A percentile compares a stretch with the other conserved stretches of the same genome.
Evolutionary conservation across 2,797 vertebrate genomes (phyloP).

Genomic region (Petrocephalus schoutedeni): DNA sequence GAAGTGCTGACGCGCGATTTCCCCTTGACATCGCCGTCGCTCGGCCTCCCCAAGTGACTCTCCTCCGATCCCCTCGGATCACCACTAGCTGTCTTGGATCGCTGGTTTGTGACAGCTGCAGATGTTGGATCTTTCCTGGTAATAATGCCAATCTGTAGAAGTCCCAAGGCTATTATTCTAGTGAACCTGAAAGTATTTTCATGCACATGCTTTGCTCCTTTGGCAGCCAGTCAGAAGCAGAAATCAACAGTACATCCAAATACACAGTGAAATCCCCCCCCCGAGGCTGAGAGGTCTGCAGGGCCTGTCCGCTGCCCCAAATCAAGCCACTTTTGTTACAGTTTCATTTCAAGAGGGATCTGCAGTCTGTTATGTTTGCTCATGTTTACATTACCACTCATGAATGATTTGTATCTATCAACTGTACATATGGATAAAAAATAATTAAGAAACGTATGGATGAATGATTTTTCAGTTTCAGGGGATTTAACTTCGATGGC

Average conservation of each 20-base stretch:
- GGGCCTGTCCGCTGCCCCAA: background rate
- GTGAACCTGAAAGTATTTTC: background rate
- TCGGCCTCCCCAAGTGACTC: background rate
- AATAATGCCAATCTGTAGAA: background rate
- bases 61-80: background rate
- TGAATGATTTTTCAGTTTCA: background rate
- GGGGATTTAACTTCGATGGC: background rate
- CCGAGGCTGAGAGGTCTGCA: background rate
- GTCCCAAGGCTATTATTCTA: background rate
- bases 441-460: conserved; percentile 2
- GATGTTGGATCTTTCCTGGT: background rate
- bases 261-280: background rate
- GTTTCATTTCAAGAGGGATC: background rate
- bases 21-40: background rate
- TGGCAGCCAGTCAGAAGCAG: background rate
- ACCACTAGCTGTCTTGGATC: background rate
- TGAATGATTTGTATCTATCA: background rate
- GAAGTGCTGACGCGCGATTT: background rate
- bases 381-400: background rate
- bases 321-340: background rate
- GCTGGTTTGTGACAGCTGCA: background rate
- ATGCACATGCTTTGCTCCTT: background rate
- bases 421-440: background rate
- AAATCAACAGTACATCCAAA: background rate
- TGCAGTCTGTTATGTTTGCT: background rate